Percentiles rank a stretch among this genome's conserved stretches.
Conservation (phyloP, 1,140 invertebrate species). For the Temnothorax longispinosus region DNA sequence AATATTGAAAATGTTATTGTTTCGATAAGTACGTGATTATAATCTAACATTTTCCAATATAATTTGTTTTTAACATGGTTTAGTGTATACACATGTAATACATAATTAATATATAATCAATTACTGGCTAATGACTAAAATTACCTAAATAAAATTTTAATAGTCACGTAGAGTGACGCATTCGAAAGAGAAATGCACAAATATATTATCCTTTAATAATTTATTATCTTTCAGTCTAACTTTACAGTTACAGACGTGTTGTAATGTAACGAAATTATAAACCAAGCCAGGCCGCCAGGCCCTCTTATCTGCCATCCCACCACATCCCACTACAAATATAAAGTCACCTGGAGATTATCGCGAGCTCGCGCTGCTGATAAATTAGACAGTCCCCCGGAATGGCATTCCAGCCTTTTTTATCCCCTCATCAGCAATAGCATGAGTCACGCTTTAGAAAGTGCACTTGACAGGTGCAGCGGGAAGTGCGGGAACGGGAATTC, state of each 20-base stretch:
- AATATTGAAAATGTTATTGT: neutral
- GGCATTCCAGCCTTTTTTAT: slow-evolving; percentile 29
- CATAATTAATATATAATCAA: neutral
- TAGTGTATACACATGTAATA: neutral
- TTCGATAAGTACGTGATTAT: neutral
- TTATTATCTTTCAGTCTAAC: neutral
- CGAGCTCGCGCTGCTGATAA: neutral
- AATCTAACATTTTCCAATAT: neutral
- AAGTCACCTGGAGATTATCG: slow-evolving; percentile 7
- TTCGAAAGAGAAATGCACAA: neutral
- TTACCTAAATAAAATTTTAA: neutral
- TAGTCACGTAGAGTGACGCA: neutral
- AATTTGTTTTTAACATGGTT: neutral
- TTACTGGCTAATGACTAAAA: neutral
- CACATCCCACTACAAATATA: neutral
- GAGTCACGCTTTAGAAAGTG: slow-evolving; percentile 53
- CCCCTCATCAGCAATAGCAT: neutral
- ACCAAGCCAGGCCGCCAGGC: neutral
- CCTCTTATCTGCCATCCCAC: neutral
- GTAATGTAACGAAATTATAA: neutral
- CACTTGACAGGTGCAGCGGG: slow-evolving; percentile 17
- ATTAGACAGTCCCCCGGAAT: neutral
- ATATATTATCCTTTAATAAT: neutral
- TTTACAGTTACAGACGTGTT: neutral
- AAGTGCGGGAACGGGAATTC: neutral